phyloP scores from a whole-genome alignment of 2,797 vertebrate species.

The Linurgus olivaceus region DNA sequence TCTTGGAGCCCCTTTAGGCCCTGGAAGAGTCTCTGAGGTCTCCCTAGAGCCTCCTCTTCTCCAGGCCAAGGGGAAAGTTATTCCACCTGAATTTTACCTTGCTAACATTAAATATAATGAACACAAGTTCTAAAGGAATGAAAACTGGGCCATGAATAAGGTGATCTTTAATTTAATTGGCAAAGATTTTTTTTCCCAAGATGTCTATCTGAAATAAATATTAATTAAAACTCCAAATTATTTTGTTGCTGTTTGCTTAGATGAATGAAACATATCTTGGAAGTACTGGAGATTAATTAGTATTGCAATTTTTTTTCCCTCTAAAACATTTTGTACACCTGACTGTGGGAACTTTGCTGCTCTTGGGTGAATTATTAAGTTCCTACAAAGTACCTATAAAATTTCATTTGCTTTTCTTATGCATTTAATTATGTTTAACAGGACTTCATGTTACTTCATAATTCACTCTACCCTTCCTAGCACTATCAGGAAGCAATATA shows the following conservation, averaged over 20 bases:
- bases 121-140: not conserved
- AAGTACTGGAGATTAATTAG: not conserved
- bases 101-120: not conserved
- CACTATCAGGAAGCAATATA: not conserved
- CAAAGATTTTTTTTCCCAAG: not conserved
- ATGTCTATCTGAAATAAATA: not conserved
- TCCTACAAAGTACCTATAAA: not conserved
- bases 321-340: not conserved
- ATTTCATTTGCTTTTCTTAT: not conserved
- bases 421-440: not conserved
- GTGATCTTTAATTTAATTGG: not conserved
- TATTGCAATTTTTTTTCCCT: not conserved
- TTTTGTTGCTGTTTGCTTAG: not conserved
- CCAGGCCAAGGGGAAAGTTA: not conserved
- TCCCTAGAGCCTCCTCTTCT: not conserved
- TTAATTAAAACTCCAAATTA: not conserved
- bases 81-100: not conserved
- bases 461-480: not conserved
- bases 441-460: not conserved
- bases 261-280: not conserved
- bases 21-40: not conserved
- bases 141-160: not conserved
- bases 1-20: not conserved
- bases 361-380: not conserved
- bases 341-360: not conserved